Percentiles rank a stretch among this genome's conserved stretches.
phyloP scores from a whole-genome alignment of 2,888 invertebrate species.

The Clepsis dumicolana region DNA sequence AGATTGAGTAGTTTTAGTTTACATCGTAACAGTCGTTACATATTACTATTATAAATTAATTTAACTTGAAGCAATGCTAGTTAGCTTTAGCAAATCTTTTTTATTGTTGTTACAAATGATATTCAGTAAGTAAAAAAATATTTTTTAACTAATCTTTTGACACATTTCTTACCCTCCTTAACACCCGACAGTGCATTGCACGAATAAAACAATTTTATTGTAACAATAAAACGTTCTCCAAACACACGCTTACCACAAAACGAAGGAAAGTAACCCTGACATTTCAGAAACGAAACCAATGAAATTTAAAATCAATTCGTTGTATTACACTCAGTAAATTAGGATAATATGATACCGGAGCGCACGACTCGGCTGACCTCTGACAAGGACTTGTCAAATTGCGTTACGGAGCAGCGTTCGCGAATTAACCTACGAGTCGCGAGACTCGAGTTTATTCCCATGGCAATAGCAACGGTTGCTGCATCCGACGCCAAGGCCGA shows the following conservation, averaged over 20 bases:
- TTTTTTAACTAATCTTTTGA: not conserved
- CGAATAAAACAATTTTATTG: not conserved
- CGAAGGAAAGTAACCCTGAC: constrained; percentile 65
- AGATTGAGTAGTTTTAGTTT: constrained; percentile 24
- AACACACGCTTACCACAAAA: constrained; percentile 8
- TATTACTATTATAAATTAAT: constrained; percentile 14
- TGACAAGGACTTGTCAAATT: constrained; percentile 47
- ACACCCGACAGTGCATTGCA: not conserved
- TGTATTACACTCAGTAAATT: constrained; percentile 47
- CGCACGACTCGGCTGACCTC: constrained; percentile 63
- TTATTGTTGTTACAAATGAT: constrained; percentile 9
- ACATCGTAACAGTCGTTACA: constrained; percentile 23
- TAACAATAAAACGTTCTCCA: not conserved
- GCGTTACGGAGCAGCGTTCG: constrained; percentile 33
- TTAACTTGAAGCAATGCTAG: not conserved
- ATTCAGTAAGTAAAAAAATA: not conserved
- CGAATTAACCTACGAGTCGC: constrained; percentile 21
- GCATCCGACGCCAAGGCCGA: constrained; percentile 50
- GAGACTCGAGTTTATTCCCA: constrained; percentile 21
- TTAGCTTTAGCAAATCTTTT: not conserved
- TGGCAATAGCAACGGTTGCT: constrained; percentile 10
- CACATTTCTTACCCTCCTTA: not conserved
- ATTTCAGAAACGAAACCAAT: constrained; percentile 52
- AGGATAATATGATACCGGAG: constrained; percentile 45
- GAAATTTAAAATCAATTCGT: constrained; percentile 56